These are phyloP conservation scores for Arctopsyche grandis DNA, from an alignment of 1,140 invertebrate genomes.

Conservation along the genomic window DNA sequence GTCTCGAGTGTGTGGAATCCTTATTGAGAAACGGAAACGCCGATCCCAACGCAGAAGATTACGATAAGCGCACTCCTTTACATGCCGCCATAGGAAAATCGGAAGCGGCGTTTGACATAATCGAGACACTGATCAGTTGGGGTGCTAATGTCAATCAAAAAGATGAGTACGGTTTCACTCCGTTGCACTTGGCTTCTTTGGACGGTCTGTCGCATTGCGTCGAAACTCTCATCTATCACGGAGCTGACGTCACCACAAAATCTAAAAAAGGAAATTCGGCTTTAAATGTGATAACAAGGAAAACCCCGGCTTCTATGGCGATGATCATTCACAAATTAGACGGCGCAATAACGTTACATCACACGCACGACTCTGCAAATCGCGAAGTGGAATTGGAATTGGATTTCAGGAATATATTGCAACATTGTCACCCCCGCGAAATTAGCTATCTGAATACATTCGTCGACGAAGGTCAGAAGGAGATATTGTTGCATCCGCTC, in stretches of 20 bases:
- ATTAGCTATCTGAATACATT: constrained; percentile 85
- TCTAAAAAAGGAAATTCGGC: constrained; percentile 86
- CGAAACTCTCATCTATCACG: constrained; percentile 82
- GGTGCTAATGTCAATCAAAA: constrained; percentile 85
- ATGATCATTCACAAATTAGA: constrained; percentile 82
- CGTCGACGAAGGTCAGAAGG: constrained; percentile 84
- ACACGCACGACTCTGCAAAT: constrained; percentile 78
- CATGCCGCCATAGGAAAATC: constrained; percentile 83
- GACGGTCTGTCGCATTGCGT: constrained; percentile 87
- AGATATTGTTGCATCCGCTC: constrained; percentile 82
- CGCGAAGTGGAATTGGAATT: constrained; percentile 83
- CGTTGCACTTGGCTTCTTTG: constrained; percentile 86
- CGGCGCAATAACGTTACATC: constrained; percentile 79
- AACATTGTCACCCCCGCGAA: constrained; percentile 81
- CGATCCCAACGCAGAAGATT: constrained; percentile 79
- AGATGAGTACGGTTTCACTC: constrained; percentile 90
- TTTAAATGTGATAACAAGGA: constrained; percentile 82
- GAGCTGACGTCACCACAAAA: constrained; percentile 84
- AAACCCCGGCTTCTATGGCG: constrained; percentile 82
- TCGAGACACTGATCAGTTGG: constrained; percentile 78
- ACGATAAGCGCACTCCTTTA: constrained; percentile 79
- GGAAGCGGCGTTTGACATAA: constrained; percentile 77
- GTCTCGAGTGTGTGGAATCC: constrained; percentile 80
- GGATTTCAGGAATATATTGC: constrained; percentile 81
- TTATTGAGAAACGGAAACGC: constrained; percentile 76